Conservation (phyloP, 1,140 invertebrate species). For the Sycophila sp. region DNA sequence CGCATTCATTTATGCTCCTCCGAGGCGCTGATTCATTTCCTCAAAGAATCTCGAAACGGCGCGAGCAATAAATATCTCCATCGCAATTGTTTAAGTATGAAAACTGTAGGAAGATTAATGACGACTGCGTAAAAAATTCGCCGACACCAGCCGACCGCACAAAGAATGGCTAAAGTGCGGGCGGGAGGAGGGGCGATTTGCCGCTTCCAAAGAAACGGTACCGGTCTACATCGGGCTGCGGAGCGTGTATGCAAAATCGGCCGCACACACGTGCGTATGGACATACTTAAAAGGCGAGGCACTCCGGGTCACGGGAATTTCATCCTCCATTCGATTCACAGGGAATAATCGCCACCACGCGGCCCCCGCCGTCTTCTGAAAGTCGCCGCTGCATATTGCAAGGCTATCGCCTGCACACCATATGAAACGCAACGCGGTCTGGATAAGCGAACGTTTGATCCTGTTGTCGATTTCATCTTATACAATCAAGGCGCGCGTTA, state of each 20-base stretch:
- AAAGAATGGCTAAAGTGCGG: neutral
- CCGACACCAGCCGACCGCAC: neutral
- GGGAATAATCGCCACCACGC: constrained; percentile 28
- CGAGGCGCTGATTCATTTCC: neutral
- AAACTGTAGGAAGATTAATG: constrained; percentile 5
- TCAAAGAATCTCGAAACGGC: neutral
- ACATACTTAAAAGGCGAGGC: neutral
- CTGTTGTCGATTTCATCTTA: too few species aligned
- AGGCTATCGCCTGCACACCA: neutral
- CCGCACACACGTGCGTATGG: neutral
- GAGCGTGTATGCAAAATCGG: neutral
- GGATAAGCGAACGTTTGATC: too few species aligned
- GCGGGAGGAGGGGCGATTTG: neutral
- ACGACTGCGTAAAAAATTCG: neutral
- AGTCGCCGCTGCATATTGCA: neutral
- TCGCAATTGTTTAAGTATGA: constrained; percentile 17
- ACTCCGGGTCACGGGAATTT: constrained; percentile 36
- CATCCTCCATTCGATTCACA: constrained; percentile 29
- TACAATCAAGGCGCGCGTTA: too few species aligned
- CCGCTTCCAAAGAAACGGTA: neutral
- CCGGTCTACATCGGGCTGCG: neutral
- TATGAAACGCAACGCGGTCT: too few species aligned
- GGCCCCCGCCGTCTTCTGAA: too few species aligned
- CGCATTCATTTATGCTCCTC: neutral
- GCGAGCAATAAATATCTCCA: constrained; percentile 12